These are phyloP conservation scores for Nomada ferruginata DNA, from an alignment of 2,888 invertebrate species.

Conservation along the genomic window DNA sequence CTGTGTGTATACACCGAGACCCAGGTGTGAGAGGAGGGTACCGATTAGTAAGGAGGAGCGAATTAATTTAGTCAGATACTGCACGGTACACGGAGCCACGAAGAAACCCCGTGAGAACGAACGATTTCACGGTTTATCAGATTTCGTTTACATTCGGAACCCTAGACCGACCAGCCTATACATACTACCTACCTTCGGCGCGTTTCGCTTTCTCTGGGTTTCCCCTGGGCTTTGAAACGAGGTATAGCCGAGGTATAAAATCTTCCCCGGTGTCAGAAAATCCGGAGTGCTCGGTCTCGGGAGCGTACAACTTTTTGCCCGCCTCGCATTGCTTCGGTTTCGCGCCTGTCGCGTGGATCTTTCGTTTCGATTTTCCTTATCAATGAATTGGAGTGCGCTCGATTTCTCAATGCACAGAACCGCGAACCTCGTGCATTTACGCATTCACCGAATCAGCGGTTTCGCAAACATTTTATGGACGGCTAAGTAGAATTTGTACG, in stretches of 20 bases:
- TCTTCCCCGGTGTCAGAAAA: not conserved
- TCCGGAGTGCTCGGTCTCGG: not conserved
- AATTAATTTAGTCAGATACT: conserved; percentile 64
- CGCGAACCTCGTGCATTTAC: conserved; percentile 17
- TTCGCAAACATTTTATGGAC: conserved; percentile 21
- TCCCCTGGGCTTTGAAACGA: not conserved
- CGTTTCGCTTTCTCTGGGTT: not conserved
- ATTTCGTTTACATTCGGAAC: conserved; percentile 32
- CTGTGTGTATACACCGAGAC: conserved; percentile 22
- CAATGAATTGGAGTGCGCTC: not conserved
- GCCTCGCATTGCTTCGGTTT: not conserved
- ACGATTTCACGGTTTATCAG: conserved; percentile 56
- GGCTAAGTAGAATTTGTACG: not conserved
- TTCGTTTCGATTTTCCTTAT: not conserved
- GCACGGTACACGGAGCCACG: conserved; percentile 16
- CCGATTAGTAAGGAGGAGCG: conserved; percentile 63
- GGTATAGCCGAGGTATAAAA: not conserved
- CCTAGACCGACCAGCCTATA: not conserved
- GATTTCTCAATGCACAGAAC: conserved; percentile 8
- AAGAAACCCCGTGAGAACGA: conserved; percentile 54
- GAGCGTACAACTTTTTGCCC: not conserved
- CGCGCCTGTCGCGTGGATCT: not conserved
- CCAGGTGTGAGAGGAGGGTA: conserved; percentile 42
- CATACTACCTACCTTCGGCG: not conserved
- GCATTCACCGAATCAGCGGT: not conserved